phyloP scores from a whole-genome alignment of 2,113 vertebrate genomes.

The Cichladusa arquata region DNA sequence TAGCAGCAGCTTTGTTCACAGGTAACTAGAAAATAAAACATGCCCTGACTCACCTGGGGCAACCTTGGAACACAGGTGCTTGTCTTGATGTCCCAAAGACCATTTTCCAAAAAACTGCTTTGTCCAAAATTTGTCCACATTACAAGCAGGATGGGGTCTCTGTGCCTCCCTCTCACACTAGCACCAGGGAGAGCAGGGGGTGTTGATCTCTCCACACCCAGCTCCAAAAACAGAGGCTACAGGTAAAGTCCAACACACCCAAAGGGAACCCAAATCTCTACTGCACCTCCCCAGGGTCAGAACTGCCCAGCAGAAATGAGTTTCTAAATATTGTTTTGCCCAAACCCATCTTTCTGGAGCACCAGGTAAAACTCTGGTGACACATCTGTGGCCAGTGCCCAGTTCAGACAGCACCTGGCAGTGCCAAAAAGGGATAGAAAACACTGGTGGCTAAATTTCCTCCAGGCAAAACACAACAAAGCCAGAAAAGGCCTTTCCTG shows the following conservation, averaged over 20 bases:
- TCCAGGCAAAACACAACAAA: background rate
- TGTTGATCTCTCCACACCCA: background rate
- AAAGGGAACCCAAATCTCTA: background rate
- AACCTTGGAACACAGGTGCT: background rate
- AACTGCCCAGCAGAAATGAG: background rate
- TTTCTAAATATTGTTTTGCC: no score
- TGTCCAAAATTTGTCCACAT: no score
- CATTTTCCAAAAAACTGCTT: background rate
- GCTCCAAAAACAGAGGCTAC: background rate
- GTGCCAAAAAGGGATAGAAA: background rate
- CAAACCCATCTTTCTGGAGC: background rate
- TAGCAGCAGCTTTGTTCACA: background rate
- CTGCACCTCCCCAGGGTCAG: background rate
- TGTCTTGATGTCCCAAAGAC: background rate
- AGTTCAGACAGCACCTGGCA: background rate
- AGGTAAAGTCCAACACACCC: background rate
- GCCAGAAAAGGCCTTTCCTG: background rate
- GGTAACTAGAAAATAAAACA: background rate
- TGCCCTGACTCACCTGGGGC: background rate
- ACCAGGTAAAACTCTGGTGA: background rate
- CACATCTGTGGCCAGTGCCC: rapidly evolving
- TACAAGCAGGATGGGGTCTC: background rate
- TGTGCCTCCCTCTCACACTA: rapidly evolving
- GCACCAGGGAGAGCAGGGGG: background rate
- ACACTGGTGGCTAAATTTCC: rapidly evolving